phyloP scores from a whole-genome alignment of 2,113 vertebrate genomes.

The Nerophis lumbriciformis region DNA sequence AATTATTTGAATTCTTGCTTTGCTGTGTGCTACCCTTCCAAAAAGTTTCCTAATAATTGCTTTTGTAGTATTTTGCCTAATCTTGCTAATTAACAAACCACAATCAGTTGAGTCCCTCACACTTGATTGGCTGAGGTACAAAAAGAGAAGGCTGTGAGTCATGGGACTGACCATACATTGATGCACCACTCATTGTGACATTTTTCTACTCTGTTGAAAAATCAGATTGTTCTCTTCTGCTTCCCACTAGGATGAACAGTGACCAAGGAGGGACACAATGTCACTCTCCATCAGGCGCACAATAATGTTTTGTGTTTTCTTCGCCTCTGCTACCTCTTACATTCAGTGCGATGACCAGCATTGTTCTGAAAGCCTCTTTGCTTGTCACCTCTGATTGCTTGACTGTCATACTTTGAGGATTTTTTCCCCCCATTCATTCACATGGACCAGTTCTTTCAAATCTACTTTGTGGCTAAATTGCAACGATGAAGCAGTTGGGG shows the following conservation, averaged over 20 bases:
- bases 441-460: neutral
- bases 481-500: neutral
- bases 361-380: constrained; percentile 14
- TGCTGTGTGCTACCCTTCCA: neutral
- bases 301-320: neutral
- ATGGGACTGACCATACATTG: constrained; percentile 4
- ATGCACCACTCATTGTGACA: constrained; percentile 9
- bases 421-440: neutral
- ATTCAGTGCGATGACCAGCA: neutral
- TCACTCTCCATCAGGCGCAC: neutral
- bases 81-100: constrained; percentile 15
- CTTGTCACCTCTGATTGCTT: constrained; percentile 4
- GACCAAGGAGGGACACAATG: constrained; percentile 19
- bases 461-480: neutral
- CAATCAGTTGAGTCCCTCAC: constrained; percentile 32
- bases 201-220: constrained; percentile 25
- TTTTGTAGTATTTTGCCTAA: neutral
- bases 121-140: neutral
- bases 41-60: too few species aligned
- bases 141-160: constrained; percentile 11
- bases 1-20: too few species aligned
- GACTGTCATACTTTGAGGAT: neutral
- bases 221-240: constrained; percentile 29
- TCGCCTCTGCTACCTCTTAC: neutral
- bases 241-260: constrained; percentile 21